Percentiles rank a stretch among this genome's conserved stretches.
Evolutionary conservation across 1,140 invertebrate species (phyloP).

Genomic region (Drosophila quadrilineata): DNA sequence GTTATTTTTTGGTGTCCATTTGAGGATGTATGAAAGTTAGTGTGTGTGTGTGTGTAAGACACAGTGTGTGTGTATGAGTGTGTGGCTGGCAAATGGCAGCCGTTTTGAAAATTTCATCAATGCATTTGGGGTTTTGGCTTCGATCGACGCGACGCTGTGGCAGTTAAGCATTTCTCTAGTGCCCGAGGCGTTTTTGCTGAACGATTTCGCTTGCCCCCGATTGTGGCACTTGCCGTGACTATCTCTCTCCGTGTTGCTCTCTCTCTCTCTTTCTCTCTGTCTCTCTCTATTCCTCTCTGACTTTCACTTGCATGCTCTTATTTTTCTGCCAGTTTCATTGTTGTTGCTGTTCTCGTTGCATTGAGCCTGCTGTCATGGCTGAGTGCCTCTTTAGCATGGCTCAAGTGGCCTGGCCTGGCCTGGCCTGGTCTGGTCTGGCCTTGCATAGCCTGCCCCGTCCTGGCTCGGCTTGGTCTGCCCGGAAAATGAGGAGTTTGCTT

Average conservation of each 20-base stretch:
- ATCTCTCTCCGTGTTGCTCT: not conserved
- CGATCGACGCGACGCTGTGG: slow-evolving; percentile 39
- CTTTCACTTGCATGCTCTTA: not conserved
- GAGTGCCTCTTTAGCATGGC: slow-evolving; percentile 59
- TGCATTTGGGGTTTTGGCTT: slow-evolving; percentile 44
- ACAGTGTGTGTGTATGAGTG: slow-evolving; percentile 7
- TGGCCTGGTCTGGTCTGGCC: too few species aligned
- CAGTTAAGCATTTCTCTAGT: slow-evolving; percentile 43
- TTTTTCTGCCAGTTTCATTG: too few species aligned
- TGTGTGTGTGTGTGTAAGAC: slow-evolving; percentile 4
- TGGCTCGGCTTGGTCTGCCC: too few species aligned
- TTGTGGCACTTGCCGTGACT: slow-evolving; percentile 45
- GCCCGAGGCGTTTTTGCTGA: slow-evolving; percentile 35
- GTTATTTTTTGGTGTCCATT: not conserved
- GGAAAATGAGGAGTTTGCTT: too few species aligned
- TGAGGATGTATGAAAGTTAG: not conserved
- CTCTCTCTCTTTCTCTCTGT: not conserved
- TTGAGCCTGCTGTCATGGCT: slow-evolving; percentile 39
- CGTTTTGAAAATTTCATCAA: slow-evolving; percentile 42
- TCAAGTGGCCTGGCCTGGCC: slow-evolving; percentile 39
- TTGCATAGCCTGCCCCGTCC: too few species aligned
- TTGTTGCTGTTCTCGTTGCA: slow-evolving; percentile 16
- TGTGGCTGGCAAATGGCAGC: slow-evolving; percentile 40
- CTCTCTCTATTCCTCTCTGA: not conserved
- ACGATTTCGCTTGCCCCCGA: slow-evolving; percentile 44